Base-by-base conservation (phyloP, 2,888 invertebrate species). In the Tetragonisca angustula region DNA sequence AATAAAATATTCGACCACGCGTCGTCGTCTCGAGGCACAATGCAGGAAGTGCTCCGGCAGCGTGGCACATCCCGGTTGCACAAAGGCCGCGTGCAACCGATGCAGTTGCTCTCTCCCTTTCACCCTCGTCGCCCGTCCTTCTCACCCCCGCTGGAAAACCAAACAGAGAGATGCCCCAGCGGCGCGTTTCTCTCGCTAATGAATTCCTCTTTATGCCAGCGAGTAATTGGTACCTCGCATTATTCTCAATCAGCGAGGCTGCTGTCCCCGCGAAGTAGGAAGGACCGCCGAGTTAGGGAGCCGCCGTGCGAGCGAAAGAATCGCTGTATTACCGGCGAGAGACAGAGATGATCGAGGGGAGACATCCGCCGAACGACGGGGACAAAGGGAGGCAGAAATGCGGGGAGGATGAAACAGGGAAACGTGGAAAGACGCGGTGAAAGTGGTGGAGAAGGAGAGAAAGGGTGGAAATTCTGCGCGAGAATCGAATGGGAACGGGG, bases 201-300 rank as follows among this genome's bases (percentile, higher is more conserved):
- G 88, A 90, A 90, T 90, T 90, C 86, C 88, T 87, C 88, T 88
- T 79, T 85, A 85, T 79, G 77, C 89, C 78, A 67, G 84, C 79
- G 89, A 88, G 81, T 90, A 90, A 90, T 90, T 88, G 89, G 85
- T 90, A 89, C 83, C 86, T 83, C 90, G 86, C 89, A 90, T 90
- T 90, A 90, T 89, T 87, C 89, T 90, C 87, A 90, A 90, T 90
- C 88, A 90, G 81, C 83, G 86, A 52, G 79, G 76, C 88, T 81
- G 79, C 88, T 81, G 79, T 89, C 85, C 82, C 80, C 73, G 80
- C 77, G 77, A 36, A 71, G 67, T 65, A 62, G 61, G 54, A 64
- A 72, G 79, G 65, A 79, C 49, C 24, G 68, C 43, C 43, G 82
- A 21, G 24, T 67, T 50, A 21, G 69, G 79, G 69, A 67, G 43